Evolutionary conservation across 2,888 invertebrate species (phyloP).

Genomic region (Coronaproctus castanopsis): DNA sequence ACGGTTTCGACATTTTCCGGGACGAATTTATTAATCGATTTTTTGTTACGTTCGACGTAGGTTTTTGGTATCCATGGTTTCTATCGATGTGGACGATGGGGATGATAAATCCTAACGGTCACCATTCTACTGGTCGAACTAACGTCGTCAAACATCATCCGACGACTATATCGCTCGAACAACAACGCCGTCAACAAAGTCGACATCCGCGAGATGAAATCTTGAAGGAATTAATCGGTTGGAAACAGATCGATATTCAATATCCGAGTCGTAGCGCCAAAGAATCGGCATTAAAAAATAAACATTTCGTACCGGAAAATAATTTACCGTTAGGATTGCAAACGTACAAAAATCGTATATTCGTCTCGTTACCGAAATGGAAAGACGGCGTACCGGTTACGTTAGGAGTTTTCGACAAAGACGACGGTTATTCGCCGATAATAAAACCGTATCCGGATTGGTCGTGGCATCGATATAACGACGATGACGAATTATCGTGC

Average conservation of each 20-base stretch:
- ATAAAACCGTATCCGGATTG: slow-evolving; percentile 60
- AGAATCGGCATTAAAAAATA: slow-evolving; percentile 35
- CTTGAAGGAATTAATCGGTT: slow-evolving; percentile 36
- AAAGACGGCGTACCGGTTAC: slow-evolving; percentile 51
- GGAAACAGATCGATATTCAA: slow-evolving; percentile 53
- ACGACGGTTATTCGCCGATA: slow-evolving; percentile 37
- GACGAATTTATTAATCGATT: too few species aligned
- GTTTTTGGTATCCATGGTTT: slow-evolving; percentile 27
- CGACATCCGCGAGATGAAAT: background rate
- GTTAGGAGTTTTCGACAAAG: slow-evolving; percentile 49
- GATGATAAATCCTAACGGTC: slow-evolving; percentile 6
- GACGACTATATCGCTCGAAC: too few species aligned
- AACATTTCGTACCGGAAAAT: slow-evolving; percentile 45
- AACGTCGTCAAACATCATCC: slow-evolving; percentile 7
- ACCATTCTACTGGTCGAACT: slow-evolving; percentile 1
- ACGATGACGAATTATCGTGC: slow-evolving; percentile 28
- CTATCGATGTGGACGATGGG: slow-evolving; percentile 28
- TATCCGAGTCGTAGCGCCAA: slow-evolving; percentile 39
- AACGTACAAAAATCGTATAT: slow-evolving; percentile 43
- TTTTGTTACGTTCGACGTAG: too few species aligned
- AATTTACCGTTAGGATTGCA: slow-evolving; percentile 56
- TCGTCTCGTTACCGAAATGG: slow-evolving; percentile 58
- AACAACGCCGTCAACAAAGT: background rate
- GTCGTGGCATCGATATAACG: slow-evolving; percentile 34
- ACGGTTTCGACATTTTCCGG: too few species aligned